Conservation (phyloP, 2,888 invertebrate species). For the Phalangium opilio region DNA sequence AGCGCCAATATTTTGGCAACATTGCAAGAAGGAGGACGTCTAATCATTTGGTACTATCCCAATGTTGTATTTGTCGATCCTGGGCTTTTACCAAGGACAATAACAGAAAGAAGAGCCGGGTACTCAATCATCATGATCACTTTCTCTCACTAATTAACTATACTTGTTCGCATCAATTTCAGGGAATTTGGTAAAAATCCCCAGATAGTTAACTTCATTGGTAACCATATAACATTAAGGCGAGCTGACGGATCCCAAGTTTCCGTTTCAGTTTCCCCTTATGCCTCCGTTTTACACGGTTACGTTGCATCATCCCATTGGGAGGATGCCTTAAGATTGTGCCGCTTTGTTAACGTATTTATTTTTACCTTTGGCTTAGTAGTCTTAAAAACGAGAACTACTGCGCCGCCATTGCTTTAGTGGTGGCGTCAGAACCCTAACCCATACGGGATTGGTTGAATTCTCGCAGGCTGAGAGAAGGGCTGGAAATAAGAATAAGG, state of each 20-base stretch:
- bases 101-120: constrained; percentile 34
- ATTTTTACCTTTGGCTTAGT: constrained; percentile 4
- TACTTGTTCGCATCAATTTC: no score
- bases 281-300: constrained; percentile 44
- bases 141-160: no score
- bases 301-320: constrained; percentile 60
- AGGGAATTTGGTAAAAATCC: constrained; percentile 81
- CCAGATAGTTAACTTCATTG: constrained; percentile 60
- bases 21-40: constrained; percentile 53
- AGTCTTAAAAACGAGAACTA: no score
- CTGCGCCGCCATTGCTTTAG: no score
- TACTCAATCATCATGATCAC: no score
- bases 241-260: constrained; percentile 78
- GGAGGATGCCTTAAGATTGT: constrained; percentile 69
- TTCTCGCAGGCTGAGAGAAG: no score
- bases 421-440: no score
- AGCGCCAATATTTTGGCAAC: constrained; percentile 62
- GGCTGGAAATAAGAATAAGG: no score
- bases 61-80: constrained; percentile 53
- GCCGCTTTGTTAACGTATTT: constrained; percentile 46
- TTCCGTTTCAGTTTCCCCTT: constrained; percentile 53
- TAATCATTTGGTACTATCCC: constrained; percentile 70
- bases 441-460: no score
- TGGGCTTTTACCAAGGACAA: constrained; percentile 46
- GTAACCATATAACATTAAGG: constrained; percentile 66